Base-by-base conservation (phyloP, 2,888 invertebrate species). In the Cyclophora albipunctata region DNA sequence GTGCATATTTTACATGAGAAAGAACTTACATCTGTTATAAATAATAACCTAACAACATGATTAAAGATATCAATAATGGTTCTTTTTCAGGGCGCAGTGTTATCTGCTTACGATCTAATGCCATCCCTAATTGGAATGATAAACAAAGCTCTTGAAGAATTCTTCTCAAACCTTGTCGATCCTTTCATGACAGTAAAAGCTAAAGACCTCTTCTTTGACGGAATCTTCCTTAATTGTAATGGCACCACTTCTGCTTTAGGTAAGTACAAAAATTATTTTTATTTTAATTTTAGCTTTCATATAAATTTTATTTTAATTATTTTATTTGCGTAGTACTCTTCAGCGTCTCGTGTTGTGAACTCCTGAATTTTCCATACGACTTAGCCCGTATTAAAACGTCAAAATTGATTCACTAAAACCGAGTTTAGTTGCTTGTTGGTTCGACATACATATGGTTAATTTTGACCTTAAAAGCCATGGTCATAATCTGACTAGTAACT, bases 171-270 rank as follows among this genome's bases (percentile, higher is more conserved):
- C 52, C 71, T 84, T 1, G 80, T 75, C 0, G 88, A 87, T 46
- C 82, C 90, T 0, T 92, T 92, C 67, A 51, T 90, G 43, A 81
- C 82, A 34, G 84, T 82, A 3, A 85, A 80, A 49, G 89, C 87
- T 0, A 81, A 73, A 40, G 90, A 92, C 42, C 66, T 92, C 20
- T 78, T 92, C 46, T 92, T 92, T 57, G 84, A 90, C 7, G 92
- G 92, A 3, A 63, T 91, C 20, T 84, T 76, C 52, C 71, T 92
- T 20, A 84, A 83, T 57, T 92, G 92, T 54, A 77, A 81, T 42
- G 74, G 81, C 0, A 75, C 81, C 44, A 81, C 78, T 43, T 70
- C 79, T 1, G 81, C 84, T 51, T 70, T 90, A 20, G 79, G 90
- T 90, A 66, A 77, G 81, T 68, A 34, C 4, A 41, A 4, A 5